A percentile compares a stretch with the other conserved stretches of the same genome.
Conservation (phyloP, 2,797 vertebrate genomes). For the Numenius phaeopus region DNA sequence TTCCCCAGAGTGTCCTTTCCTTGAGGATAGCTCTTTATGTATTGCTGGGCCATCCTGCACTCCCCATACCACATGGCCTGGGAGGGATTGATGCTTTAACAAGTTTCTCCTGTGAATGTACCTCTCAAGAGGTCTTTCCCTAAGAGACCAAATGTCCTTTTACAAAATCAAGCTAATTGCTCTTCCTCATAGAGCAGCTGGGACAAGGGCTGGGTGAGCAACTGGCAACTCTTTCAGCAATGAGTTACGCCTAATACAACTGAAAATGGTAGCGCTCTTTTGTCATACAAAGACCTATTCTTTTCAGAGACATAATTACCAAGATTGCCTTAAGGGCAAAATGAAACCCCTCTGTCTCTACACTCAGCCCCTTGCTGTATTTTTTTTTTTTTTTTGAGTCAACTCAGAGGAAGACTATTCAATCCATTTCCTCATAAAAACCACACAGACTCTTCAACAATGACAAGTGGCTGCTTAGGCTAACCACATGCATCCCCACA, state of each 20-base stretch:
- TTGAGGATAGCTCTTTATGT: neutral
- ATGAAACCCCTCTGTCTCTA: neutral
- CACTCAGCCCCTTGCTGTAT: neutral
- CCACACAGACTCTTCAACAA: constrained; percentile 63
- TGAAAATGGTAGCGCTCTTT: neutral
- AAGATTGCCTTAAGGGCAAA: neutral
- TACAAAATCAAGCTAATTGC: neutral
- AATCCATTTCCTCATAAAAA: constrained; percentile 57
- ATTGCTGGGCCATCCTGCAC: neutral
- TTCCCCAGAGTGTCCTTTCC: neutral
- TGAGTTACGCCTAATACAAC: neutral
- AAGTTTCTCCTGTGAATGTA: neutral
- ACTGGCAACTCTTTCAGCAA: neutral
- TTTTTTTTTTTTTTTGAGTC: neutral
- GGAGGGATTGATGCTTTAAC: neutral
- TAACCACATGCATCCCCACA: constrained; percentile 76
- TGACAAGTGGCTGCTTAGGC: constrained; percentile 65
- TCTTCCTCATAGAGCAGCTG: neutral
- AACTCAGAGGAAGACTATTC: constrained; percentile 44
- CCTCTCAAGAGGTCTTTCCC: neutral
- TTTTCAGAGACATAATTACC: neutral
- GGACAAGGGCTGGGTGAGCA: neutral
- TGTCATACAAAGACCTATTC: neutral
- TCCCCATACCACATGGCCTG: neutral
- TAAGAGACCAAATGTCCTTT: neutral